A percentile compares a stretch with the other conserved stretches of the same genome.
These are phyloP conservation scores for Phortica variegata DNA, from an alignment of 1,140 invertebrate genomes.

Conservation along the genomic window DNA sequence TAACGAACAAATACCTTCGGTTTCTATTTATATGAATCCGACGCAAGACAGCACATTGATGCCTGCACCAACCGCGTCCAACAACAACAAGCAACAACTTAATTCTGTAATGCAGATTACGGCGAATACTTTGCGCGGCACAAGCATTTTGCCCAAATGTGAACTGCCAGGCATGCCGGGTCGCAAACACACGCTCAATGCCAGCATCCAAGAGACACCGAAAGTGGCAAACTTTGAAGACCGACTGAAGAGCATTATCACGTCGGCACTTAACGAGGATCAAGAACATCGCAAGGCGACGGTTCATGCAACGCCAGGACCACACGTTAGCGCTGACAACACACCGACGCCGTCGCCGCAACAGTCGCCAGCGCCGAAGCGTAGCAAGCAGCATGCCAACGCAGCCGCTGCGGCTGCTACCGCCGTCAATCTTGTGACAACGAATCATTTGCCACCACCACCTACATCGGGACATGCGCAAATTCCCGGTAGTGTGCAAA, in stretches of 20 bases:
- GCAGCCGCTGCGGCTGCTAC: conserved; percentile 38
- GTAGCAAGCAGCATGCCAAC: conserved; percentile 31
- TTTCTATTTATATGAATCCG: conserved; percentile 8
- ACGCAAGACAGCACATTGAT: conserved; percentile 44
- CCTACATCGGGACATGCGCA: conserved; percentile 6
- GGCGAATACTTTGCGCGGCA: conserved; percentile 6
- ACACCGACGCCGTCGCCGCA: conserved; percentile 21
- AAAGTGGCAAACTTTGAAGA: conserved; percentile 87
- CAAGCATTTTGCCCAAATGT: conserved; percentile 29
- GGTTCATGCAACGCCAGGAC: not conserved
- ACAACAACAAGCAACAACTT: conserved; percentile 16
- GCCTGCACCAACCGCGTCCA: conserved; percentile 40
- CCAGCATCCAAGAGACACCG: conserved; percentile 67
- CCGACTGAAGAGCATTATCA: conserved; percentile 88
- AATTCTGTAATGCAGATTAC: conserved; percentile 12
- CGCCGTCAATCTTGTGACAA: conserved; percentile 14
- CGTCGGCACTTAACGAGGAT: conserved; percentile 85
- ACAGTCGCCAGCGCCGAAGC: conserved; percentile 39
- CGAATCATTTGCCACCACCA: conserved; percentile 9
- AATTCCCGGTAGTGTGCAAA: conserved; percentile 34
- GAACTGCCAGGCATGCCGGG: conserved; percentile 23
- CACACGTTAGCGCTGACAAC: conserved; percentile 11
- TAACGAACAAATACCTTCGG: conserved; percentile 8
- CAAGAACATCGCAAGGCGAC: conserved; percentile 61
- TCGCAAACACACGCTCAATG: not conserved